Evolutionary conservation across 2,797 vertebrate species (phyloP).

Genomic region (Phrynocephalus forsythii): DNA sequence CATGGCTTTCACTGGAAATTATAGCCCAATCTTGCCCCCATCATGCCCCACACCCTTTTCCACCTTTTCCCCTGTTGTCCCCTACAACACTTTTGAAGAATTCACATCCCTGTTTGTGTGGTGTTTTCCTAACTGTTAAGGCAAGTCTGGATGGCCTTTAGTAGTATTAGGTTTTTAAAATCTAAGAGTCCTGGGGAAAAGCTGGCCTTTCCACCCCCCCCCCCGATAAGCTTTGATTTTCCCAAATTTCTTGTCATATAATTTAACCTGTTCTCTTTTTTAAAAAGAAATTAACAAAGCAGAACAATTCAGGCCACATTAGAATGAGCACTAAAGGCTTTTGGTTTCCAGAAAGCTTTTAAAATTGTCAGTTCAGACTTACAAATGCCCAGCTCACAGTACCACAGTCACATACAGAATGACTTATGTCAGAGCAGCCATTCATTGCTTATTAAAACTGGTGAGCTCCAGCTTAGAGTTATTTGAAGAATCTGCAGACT

Average conservation of each 20-base stretch:
- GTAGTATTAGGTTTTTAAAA: slow-evolving; percentile 1
- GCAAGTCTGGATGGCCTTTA: background rate
- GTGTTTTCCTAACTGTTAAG: background rate
- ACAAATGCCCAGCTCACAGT: slow-evolving; percentile 25
- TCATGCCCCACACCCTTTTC: too few relatives aligned
- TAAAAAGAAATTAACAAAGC: slow-evolving; percentile 47
- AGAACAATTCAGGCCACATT: background rate
- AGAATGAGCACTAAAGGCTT: slow-evolving; percentile 7
- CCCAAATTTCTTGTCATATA: slow-evolving; percentile 43
- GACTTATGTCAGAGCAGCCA: background rate
- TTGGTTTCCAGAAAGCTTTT: background rate
- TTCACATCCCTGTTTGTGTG: background rate
- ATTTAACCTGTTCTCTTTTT: slow-evolving; percentile 33
- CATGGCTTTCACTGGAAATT: too few relatives aligned
- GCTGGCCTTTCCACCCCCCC: too few relatives aligned
- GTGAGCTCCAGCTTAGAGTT: slow-evolving; percentile 33
- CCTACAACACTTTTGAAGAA: too few relatives aligned
- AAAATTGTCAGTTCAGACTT: background rate
- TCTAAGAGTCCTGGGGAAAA: background rate
- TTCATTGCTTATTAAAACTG: slow-evolving; percentile 41
- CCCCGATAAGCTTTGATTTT: slow-evolving; percentile 29
- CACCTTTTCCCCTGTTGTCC: too few relatives aligned
- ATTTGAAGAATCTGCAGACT: background rate
- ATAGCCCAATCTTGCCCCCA: too few relatives aligned
- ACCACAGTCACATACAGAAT: slow-evolving; percentile 13